phyloP scores from a whole-genome alignment of 1,140 invertebrate genomes.

The Drosophila pectinifera region DNA sequence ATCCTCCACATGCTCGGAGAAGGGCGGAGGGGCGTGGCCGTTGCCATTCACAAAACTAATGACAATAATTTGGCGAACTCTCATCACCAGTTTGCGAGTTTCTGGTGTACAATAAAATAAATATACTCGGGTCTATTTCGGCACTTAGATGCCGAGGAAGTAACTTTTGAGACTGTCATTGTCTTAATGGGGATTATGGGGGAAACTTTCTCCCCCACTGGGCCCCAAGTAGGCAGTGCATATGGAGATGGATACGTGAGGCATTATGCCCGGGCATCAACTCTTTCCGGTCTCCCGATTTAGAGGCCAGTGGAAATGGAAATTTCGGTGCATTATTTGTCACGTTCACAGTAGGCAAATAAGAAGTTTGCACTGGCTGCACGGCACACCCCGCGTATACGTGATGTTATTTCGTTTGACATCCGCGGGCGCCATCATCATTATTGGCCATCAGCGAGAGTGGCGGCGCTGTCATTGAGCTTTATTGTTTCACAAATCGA shows the following conservation, averaged over 20 bases:
- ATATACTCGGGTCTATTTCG: constrained; percentile 70
- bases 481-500: constrained; percentile 82
- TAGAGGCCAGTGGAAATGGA: constrained; percentile 47
- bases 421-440: constrained; percentile 19
- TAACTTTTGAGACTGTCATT: constrained; percentile 71
- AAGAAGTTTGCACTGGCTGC: constrained; percentile 51
- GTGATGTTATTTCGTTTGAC: constrained; percentile 77
- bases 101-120: constrained; percentile 74
- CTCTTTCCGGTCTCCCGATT: constrained; percentile 39
- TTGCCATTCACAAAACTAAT: constrained; percentile 68
- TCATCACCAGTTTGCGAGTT: constrained; percentile 57
- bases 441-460: constrained; percentile 63
- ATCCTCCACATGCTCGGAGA: background rate
- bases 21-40: background rate
- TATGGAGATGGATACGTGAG: constrained; percentile 46
- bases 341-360: constrained; percentile 69
- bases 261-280: constrained; percentile 56
- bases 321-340: constrained; percentile 74
- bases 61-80: constrained; percentile 81
- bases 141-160: constrained; percentile 68
- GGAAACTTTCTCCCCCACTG: constrained; percentile 43
- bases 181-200: constrained; percentile 58
- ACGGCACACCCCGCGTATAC: constrained; percentile 56
- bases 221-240: constrained; percentile 9
- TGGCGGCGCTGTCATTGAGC: constrained; percentile 64